These are phyloP conservation scores for Leptopilina clavipes DNA, from an alignment of 1,140 invertebrate genomes.

Conservation along the genomic window DNA sequence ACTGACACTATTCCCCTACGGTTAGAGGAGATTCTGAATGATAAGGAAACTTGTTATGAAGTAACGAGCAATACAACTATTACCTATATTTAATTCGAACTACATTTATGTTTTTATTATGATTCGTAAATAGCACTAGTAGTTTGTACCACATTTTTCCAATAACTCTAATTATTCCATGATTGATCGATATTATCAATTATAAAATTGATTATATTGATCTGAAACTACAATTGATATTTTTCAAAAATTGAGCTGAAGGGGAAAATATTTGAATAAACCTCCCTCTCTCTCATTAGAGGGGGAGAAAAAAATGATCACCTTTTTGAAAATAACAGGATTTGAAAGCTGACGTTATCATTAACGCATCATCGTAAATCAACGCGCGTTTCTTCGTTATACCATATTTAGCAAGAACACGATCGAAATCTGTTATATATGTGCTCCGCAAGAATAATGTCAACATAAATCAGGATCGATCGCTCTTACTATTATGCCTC, in stretches of 20 bases:
- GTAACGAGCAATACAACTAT: neutral
- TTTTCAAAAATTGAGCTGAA: no score
- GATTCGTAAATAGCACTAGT: neutral
- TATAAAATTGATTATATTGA: no score
- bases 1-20: slow-evolving; percentile 5
- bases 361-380: slow-evolving; percentile 32
- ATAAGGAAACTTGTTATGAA: slow-evolving; percentile 13
- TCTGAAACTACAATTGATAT: no score
- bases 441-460: slow-evolving; percentile 7
- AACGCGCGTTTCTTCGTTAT: slow-evolving; percentile 22
- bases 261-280: no score
- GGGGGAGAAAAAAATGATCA: neutral
- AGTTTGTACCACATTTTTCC: no score
- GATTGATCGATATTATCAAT: no score
- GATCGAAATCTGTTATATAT: slow-evolving; percentile 30
- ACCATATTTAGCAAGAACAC: slow-evolving; percentile 31
- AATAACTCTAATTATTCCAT: no score
- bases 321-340: neutral
- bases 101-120: slow-evolving; percentile 4
- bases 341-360: slow-evolving; percentile 5
- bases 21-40: neutral
- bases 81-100: neutral
- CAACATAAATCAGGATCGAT: slow-evolving; percentile 35
- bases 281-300: no score
- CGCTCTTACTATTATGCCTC: slow-evolving; percentile 26